Conservation (phyloP, 30 jellyfish, hydroid and myxozoan species). For the Turritopsis dohrnii region DNA sequence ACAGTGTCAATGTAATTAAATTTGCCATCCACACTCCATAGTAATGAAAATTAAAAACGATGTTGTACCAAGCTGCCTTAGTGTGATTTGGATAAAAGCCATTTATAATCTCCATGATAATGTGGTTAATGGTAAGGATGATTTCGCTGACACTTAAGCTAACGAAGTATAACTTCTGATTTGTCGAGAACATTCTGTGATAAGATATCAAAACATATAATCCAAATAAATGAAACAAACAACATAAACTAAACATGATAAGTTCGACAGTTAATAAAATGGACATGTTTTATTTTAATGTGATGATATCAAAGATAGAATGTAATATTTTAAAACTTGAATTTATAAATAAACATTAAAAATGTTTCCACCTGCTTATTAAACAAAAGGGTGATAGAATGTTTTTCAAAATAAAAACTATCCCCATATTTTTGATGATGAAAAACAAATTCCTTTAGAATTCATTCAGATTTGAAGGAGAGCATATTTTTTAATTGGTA, state of each 20-base stretch:
- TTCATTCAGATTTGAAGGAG: no score
- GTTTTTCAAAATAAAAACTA: no score
- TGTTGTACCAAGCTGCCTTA: not conserved
- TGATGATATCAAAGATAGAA: no score
- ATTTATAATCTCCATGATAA: not conserved
- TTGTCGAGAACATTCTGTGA: not conserved
- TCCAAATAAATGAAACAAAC: not conserved
- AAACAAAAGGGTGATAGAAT: no score
- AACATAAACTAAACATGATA: not conserved
- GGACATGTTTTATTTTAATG: not conserved
- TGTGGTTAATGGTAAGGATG: not conserved
- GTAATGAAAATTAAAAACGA: not conserved
- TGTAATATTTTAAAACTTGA: no score
- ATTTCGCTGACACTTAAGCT: not conserved
- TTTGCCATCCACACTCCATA: not conserved
- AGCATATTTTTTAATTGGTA: no score
- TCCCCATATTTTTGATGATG: no score
- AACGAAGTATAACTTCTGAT: not conserved
- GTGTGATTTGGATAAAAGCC: not conserved
- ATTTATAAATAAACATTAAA: no score
- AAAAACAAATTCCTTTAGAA: no score
- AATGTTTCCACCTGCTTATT: no score
- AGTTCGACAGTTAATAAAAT: not conserved
- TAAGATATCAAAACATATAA: not conserved
- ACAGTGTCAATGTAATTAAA: not conserved